A percentile compares a stretch with the other conserved stretches of the same genome.
These are phyloP conservation scores for Charina bottae DNA, from an alignment of 2,113 vertebrate genomes.

Conservation along the genomic window DNA sequence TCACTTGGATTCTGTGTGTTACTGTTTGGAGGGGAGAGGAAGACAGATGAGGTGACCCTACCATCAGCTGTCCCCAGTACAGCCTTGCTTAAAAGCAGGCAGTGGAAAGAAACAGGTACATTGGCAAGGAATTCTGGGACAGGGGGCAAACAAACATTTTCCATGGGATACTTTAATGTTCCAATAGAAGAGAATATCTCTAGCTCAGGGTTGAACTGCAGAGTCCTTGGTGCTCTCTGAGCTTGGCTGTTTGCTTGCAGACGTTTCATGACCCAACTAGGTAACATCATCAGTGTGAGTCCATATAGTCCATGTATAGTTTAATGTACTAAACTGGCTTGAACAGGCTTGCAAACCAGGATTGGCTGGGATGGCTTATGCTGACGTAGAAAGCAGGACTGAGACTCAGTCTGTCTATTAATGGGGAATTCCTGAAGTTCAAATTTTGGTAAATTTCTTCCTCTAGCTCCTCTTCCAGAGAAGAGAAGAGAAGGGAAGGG, in stretches of 20 bases:
- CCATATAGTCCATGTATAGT: no score
- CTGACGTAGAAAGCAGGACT: slow-evolving; percentile 45
- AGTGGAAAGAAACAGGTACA: slow-evolving; percentile 45
- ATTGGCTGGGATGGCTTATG: slow-evolving; percentile 55
- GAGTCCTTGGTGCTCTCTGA: no score
- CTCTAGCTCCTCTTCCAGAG: no score
- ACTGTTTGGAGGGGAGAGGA: slow-evolving; percentile 33
- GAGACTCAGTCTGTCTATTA: slow-evolving; percentile 59
- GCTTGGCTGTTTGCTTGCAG: no score
- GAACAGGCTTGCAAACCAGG: slow-evolving; percentile 56
- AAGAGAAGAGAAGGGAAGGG: no score
- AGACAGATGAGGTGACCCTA: slow-evolving; percentile 2
- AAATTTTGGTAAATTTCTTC: slow-evolving; percentile 18
- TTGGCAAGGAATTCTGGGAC: slow-evolving; percentile 65
- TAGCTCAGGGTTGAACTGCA: no score
- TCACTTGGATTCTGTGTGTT: background rate
- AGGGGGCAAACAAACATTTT: slow-evolving; percentile 67
- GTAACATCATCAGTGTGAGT: no score
- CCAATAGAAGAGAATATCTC: background rate
- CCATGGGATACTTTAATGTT: slow-evolving; percentile 64
- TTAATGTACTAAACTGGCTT: no score
- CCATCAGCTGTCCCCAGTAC: background rate
- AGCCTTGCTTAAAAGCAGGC: slow-evolving; percentile 48
- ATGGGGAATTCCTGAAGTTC: slow-evolving; percentile 46
- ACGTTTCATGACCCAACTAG: no score